Conservation (phyloP, 1,140 invertebrate genomes). For the Drosophila burlai region DNA sequence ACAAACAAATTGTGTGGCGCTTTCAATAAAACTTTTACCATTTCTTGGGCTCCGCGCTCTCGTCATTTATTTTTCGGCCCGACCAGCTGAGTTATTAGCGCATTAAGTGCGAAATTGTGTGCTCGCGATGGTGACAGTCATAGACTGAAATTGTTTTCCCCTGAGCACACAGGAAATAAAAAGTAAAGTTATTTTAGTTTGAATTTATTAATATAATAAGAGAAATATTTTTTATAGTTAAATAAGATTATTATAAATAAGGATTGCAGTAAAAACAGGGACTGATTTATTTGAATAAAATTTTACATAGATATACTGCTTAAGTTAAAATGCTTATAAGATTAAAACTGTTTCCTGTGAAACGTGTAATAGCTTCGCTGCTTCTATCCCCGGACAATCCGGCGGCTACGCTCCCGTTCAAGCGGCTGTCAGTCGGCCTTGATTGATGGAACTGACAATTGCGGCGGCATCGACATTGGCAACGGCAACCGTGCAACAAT, state of each 20-base stretch:
- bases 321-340: background rate
- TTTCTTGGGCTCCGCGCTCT: constrained; percentile 55
- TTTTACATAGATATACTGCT: background rate
- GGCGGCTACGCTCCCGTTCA: constrained; percentile 22
- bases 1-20: constrained; percentile 83
- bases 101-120: constrained; percentile 67
- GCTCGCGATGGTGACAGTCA: constrained; percentile 29
- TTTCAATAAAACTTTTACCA: constrained; percentile 83
- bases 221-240: background rate
- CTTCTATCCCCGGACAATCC: constrained; percentile 12
- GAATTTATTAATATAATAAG: background rate
- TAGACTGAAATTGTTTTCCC: constrained; percentile 41
- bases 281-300: background rate
- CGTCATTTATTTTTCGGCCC: constrained; percentile 11
- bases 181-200: background rate
- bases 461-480: constrained; percentile 45
- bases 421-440: constrained; percentile 58
- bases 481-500: constrained; percentile 48
- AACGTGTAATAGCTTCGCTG: background rate
- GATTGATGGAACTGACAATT: constrained; percentile 79
- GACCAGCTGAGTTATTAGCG: constrained; percentile 75
- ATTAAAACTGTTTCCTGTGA: constrained; percentile 1
- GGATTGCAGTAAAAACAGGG: fast-evolving
- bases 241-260: background rate
- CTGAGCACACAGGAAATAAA: background rate